Conservation (phyloP, 2,113 vertebrate species). For the Hydrochoerus hydrochaeris region DNA sequence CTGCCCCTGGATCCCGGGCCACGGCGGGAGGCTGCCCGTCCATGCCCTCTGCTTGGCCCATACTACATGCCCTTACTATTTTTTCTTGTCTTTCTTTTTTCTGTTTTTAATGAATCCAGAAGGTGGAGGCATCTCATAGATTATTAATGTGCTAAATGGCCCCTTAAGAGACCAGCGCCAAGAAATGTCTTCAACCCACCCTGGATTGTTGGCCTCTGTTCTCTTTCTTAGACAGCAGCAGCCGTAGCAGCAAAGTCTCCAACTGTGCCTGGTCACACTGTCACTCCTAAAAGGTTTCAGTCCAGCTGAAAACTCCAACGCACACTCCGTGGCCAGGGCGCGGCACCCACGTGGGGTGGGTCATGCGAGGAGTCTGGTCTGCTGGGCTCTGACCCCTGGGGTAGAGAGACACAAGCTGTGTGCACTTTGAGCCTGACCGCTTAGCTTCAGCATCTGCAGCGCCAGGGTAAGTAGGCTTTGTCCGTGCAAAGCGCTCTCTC, state of each 20-base stretch:
- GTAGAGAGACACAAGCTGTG: background rate
- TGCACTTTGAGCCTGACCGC: background rate
- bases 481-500: background rate
- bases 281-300: background rate
- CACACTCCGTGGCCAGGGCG: background rate
- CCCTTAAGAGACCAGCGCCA: slow-evolving; percentile 56
- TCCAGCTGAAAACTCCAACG: fast-evolving
- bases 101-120: slow-evolving; percentile 55
- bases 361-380: background rate
- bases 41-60: background rate
- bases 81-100: background rate
- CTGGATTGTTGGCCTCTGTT: slow-evolving; percentile 26
- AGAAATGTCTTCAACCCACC: slow-evolving; percentile 41
- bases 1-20: background rate
- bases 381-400: background rate
- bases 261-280: background rate
- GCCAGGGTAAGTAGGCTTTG: background rate
- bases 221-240: slow-evolving; percentile 71
- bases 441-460: background rate
- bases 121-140: slow-evolving; percentile 71
- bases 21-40: background rate
- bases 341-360: background rate
- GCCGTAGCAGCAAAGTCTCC: background rate
- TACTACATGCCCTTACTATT: background rate
- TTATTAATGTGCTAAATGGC: slow-evolving; percentile 77